These are phyloP conservation scores for Zonitis immaculata DNA, from an alignment of 2,888 invertebrate genomes.

Conservation along the genomic window DNA sequence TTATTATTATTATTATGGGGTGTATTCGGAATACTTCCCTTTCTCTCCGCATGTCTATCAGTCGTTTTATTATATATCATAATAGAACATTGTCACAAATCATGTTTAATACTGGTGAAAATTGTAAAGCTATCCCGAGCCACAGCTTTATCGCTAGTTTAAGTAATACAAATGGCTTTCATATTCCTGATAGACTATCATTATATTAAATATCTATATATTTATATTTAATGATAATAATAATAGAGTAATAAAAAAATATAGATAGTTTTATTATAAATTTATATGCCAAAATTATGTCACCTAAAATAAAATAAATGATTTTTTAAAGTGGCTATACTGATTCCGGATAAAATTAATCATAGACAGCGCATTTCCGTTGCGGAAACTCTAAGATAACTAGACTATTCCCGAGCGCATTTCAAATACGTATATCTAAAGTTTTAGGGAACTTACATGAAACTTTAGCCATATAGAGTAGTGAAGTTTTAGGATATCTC, in stretches of 20 bases:
- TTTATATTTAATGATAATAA: not conserved
- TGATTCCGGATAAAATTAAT: not conserved
- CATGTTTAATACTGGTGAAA: slow-evolving; percentile 49
- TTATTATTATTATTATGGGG: not conserved
- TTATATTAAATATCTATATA: not conserved
- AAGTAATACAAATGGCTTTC: slow-evolving; percentile 54
- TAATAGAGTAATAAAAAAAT: not conserved
- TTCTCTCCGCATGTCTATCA: slow-evolving; percentile 8
- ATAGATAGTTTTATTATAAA: not conserved
- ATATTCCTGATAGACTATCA: slow-evolving; percentile 42
- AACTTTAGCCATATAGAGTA: not conserved
- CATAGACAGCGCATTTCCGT: not conserved
- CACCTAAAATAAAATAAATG: not conserved
- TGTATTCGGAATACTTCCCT: slow-evolving; percentile 15
- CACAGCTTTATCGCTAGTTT: slow-evolving; percentile 52
- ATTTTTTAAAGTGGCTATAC: not conserved
- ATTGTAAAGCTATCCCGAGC: slow-evolving; percentile 48
- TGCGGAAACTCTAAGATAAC: not conserved
- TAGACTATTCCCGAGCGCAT: not conserved
- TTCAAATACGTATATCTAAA: not conserved
- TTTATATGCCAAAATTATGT: not conserved
- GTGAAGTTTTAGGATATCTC: not conserved
- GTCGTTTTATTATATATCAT: slow-evolving; percentile 33
- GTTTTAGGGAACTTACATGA: not conserved
- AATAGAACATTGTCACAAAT: slow-evolving; percentile 45